These are phyloP conservation scores for Brachyhypopomus occidentalis DNA, from an alignment of 2,113 vertebrate species.

Conservation along the genomic window DNA sequence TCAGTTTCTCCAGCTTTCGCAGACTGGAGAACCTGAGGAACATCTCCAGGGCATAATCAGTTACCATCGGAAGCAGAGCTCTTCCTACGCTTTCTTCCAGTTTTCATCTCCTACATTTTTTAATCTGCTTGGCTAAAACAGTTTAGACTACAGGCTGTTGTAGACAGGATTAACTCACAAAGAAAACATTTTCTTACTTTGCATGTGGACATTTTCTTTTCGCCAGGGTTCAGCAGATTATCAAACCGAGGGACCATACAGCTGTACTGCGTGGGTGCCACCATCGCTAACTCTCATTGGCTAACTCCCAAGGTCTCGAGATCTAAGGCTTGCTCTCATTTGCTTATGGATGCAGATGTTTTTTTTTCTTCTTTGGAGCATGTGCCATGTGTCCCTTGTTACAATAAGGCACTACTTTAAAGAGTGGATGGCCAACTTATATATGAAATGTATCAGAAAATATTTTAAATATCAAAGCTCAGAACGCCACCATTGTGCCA, in stretches of 20 bases:
- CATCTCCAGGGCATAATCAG: slow-evolving; percentile 26
- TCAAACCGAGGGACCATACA: background rate
- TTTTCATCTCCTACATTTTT: slow-evolving; percentile 14
- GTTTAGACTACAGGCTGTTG: background rate
- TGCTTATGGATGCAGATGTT: slow-evolving; percentile 8
- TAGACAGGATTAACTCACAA: slow-evolving; percentile 5
- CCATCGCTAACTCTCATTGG: too few species aligned
- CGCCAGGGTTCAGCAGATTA: background rate
- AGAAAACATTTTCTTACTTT: background rate
- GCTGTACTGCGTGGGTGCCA: too few species aligned
- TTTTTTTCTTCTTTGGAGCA: slow-evolving; percentile 35
- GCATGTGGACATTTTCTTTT: background rate
- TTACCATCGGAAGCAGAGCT: slow-evolving; percentile 10
- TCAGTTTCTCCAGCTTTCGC: slow-evolving; percentile 15
- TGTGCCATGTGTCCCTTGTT: slow-evolving; percentile 48
- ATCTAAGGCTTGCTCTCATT: background rate
- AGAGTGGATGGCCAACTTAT: background rate
- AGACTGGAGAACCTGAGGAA: slow-evolving; percentile 2
- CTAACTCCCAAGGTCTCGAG: background rate
- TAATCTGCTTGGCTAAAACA: background rate
- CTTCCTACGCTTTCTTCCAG: background rate
- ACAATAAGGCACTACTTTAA: slow-evolving; percentile 44
- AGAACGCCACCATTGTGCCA: too few species aligned
- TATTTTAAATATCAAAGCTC: too few species aligned
- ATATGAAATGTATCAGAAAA: too few species aligned